A percentile compares a stretch with the other conserved stretches of the same genome.
Conservation (phyloP, 2,797 vertebrate genomes). For the Cryptoblepharus egeriae region DNA sequence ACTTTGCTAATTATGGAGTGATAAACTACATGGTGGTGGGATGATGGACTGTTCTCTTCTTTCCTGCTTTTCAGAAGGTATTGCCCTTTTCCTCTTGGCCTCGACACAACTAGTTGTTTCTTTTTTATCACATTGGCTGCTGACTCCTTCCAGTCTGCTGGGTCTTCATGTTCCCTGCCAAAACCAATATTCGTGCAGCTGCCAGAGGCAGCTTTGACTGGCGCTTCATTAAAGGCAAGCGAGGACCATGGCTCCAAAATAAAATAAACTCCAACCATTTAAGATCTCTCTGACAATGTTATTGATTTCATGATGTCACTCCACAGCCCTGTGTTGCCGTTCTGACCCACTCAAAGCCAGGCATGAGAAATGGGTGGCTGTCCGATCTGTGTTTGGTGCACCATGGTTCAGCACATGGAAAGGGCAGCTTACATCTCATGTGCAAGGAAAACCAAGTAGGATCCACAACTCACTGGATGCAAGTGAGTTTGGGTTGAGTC, state of each 20-base stretch:
- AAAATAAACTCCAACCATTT: slow-evolving; percentile 72
- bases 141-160: slow-evolving; percentile 75
- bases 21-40: neutral
- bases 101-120: slow-evolving; percentile 52
- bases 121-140: slow-evolving; percentile 74
- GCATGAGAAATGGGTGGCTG: neutral
- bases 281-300: slow-evolving; percentile 69
- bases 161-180: slow-evolving; percentile 71
- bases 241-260: slow-evolving; percentile 66
- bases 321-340: neutral
- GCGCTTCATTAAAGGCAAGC: slow-evolving; percentile 72
- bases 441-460: neutral
- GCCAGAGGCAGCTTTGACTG: slow-evolving; percentile 73
- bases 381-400: neutral
- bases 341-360: neutral
- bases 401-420: neutral
- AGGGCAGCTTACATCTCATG: neutral
- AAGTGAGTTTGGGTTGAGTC: too few relatives aligned
- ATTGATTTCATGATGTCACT: slow-evolving; percentile 50
- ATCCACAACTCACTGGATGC: neutral
- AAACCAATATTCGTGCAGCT: slow-evolving; percentile 77
- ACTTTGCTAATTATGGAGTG: neutral
- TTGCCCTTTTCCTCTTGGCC: slow-evolving; percentile 61
- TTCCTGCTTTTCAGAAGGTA: slow-evolving; percentile 30
- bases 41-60: slow-evolving; percentile 34